phyloP scores from a whole-genome alignment of 2,113 vertebrate genomes.

The Pterocles gutturalis region DNA sequence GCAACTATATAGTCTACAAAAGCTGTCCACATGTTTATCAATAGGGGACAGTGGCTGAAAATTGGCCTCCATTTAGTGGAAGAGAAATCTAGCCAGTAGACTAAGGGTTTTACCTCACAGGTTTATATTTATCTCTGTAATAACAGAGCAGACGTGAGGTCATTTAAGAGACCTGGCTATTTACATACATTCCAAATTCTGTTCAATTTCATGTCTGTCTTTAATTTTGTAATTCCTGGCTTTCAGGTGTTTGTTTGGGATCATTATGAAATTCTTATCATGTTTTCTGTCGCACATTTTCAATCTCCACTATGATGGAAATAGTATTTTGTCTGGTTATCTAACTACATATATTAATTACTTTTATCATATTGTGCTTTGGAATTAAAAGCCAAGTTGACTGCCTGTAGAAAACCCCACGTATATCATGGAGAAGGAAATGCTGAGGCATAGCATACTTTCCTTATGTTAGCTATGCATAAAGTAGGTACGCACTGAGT shows the following conservation, averaged over 20 bases:
- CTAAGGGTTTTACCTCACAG: not conserved
- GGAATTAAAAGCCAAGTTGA: not conserved
- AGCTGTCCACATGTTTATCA: not conserved
- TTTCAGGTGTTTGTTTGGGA: not conserved
- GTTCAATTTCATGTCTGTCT: not conserved
- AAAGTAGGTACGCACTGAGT: not conserved
- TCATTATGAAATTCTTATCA: not conserved
- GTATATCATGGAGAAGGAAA: not conserved
- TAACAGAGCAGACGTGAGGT: not conserved
- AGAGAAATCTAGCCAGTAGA: not conserved
- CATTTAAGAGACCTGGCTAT: not conserved
- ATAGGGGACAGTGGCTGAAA: not conserved
- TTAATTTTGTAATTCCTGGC: not conserved
- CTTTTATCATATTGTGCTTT: not conserved
- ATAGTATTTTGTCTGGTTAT: not conserved
- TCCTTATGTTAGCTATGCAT: not conserved
- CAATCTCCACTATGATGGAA: not conserved
- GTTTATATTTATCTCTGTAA: not conserved
- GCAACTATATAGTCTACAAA: not conserved
- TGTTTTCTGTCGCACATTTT: not conserved
- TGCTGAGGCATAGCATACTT: not conserved
- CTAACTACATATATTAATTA: not conserved
- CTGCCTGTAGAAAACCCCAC: not conserved
- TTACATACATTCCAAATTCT: not conserved
- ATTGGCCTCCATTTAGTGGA: not conserved